Conservation (phyloP, 2,888 invertebrate species). For the Leptinotarsa peninsularis region DNA sequence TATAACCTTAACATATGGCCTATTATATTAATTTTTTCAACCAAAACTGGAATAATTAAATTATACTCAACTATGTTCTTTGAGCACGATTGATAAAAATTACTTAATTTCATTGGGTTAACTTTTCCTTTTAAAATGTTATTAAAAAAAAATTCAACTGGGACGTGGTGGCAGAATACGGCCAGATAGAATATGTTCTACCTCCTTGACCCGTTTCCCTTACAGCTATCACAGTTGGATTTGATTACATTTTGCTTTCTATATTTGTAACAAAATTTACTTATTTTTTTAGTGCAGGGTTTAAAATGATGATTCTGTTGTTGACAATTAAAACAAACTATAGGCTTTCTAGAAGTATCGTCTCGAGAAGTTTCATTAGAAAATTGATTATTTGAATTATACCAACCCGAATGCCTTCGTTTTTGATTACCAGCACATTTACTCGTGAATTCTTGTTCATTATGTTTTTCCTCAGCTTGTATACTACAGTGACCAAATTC, state of each 20-base stretch:
- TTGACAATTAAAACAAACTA: neutral
- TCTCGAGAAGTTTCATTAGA: neutral
- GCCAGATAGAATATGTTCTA: neutral
- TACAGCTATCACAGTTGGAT: neutral
- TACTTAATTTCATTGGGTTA: no score
- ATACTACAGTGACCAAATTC: neutral
- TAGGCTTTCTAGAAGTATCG: neutral
- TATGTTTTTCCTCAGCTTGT: no score
- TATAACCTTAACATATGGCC: neutral
- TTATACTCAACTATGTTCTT: no score
- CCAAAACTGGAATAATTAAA: neutral
- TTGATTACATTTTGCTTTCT: neutral
- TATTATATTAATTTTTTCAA: neutral
- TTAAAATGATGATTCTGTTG: neutral
- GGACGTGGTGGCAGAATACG: neutral
- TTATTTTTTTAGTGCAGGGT: neutral
- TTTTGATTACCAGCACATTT: no score
- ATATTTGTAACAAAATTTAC: neutral
- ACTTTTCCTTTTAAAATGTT: neutral
- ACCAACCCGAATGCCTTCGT: no score
- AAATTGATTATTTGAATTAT: no score
- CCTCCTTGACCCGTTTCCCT: slow-evolving; percentile 2
- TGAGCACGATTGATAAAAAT: no score
- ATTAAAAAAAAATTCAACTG: neutral
- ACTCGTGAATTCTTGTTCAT: no score